Evolutionary conservation across 2,888 invertebrate genomes (phyloP), one percentile per base, ranked within the genome.

Genomic region (Drosophila parthenogenetica): DNA sequence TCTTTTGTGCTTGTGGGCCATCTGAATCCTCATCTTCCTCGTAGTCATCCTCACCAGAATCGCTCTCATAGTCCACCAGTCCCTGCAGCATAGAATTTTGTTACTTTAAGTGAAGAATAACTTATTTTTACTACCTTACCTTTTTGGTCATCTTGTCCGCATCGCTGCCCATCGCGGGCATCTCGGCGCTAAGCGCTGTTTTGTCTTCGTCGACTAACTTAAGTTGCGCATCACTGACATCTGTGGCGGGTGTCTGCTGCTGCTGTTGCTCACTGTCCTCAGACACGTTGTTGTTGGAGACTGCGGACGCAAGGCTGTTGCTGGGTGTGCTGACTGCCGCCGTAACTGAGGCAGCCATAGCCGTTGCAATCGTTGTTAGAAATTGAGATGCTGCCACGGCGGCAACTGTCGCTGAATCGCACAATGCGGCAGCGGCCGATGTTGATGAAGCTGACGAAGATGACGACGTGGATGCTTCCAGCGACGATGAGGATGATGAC

Each of bases 21-120:
- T 91, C 90, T 11, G 68, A 61, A 35, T 91, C 91, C 35, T 95
- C 95, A n/a, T 91, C 91, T 50, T 91, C 90, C 54, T 90, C 81
- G 73, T 97, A 97, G 69, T 97, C 97, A 67, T 98, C 98, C 90
- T 98, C 98, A 90, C 99, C 98, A 0, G 98, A 98, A 93, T 99
- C 98, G 63, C 97, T 98, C 91, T 99, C 98, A 90, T 99, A 99
- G 93, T 99, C 99, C 73, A 99, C 99, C 90, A 99, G 94, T 82
- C 98, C 97, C 97, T 97, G 91, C 1, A 49, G 19, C 13, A 3
- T 8, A n/a, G 3, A 37, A 19, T 3, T 19, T 0, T n/a, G 5
- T 2, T 29, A 11, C 5, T n/a, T n/a, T n/a, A n/a, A n/a, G n/a
- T n/a, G n/a, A n/a, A n/a, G n/a, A n/a, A n/a, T n/a, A n/a, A n/a